These are phyloP conservation scores for Orussus abietinus DNA, from an alignment of 1,140 invertebrate genomes.

Conservation along the genomic window DNA sequence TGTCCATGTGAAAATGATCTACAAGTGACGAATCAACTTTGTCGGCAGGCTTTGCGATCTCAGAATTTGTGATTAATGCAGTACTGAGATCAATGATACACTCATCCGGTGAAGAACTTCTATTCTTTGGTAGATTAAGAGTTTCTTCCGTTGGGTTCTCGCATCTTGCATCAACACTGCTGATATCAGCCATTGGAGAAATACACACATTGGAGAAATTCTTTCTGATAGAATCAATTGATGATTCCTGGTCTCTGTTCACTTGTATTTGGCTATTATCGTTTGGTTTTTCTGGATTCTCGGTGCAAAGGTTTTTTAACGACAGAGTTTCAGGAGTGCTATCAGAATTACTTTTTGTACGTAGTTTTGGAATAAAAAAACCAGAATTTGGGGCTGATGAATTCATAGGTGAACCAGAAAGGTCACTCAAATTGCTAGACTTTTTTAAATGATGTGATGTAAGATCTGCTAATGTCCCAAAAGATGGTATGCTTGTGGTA, in stretches of 20 bases:
- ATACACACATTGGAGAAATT: too few relatives aligned
- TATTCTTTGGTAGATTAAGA: too few relatives aligned
- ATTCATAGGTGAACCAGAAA: conserved; percentile 7
- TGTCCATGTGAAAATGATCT: too few relatives aligned
- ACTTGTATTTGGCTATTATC: too few relatives aligned
- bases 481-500: conserved; percentile 16
- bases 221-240: too few relatives aligned
- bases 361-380: conserved; percentile 34
- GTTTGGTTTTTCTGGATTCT: background rate
- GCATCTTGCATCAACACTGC: too few relatives aligned
- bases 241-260: too few relatives aligned
- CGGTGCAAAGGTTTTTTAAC: conserved; percentile 1
- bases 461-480: conserved; percentile 36
- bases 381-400: conserved; percentile 8
- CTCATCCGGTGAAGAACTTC: conserved; percentile 20
- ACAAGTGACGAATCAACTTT: too few relatives aligned
- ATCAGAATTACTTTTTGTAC: conserved; percentile 12
- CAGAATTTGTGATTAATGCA: conserved; percentile 23
- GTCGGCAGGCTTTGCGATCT: too few relatives aligned
- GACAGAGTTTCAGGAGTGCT: background rate
- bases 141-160: too few relatives aligned
- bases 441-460: conserved; percentile 42
- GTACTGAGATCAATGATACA: conserved; percentile 33
- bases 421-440: conserved; percentile 16
- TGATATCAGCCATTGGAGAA: too few relatives aligned